Percentiles rank a stretch among this genome's conserved stretches.
Evolutionary conservation across 1,140 invertebrate species (phyloP).

Genomic region (Fopius arisanus): DNA sequence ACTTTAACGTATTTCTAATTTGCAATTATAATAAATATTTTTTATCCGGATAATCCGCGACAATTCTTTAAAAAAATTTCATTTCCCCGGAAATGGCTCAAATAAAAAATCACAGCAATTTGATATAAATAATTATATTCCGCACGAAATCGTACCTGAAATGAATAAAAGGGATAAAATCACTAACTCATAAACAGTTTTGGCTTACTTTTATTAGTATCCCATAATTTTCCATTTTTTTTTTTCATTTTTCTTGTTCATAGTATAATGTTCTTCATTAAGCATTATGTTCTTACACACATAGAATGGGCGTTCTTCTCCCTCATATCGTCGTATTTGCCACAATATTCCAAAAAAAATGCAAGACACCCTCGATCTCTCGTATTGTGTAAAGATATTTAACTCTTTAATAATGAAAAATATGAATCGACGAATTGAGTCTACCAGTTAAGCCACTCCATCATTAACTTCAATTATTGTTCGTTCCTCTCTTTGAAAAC

Average conservation of each 20-base stretch:
- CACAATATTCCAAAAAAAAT: constrained; percentile 5
- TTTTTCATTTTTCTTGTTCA: constrained; percentile 37
- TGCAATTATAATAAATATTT: too few species aligned
- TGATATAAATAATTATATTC: too few species aligned
- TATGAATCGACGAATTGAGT: constrained; percentile 3
- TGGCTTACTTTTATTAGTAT: constrained; percentile 66
- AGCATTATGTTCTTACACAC: constrained; percentile 66
- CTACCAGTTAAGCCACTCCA: not conserved
- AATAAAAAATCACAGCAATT: too few species aligned
- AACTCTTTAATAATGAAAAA: not conserved
- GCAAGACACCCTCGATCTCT: not conserved
- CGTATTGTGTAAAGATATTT: not conserved
- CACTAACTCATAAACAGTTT: constrained; percentile 52
- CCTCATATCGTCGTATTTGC: constrained; percentile 7
- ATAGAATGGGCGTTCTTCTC: constrained; percentile 51
- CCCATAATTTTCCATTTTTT: constrained; percentile 51
- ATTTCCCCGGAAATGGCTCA: too few species aligned
- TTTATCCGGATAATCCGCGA: too few species aligned
- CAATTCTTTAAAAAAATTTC: too few species aligned
- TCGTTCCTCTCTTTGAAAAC: not conserved
- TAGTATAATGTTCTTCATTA: constrained; percentile 65
- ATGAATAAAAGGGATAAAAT: not conserved
- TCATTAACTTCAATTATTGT: not conserved
- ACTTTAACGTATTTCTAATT: too few species aligned
- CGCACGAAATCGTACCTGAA: not conserved